Percentiles rank a stretch among this genome's conserved stretches.
These are phyloP conservation scores for Carcharodon carcharias DNA, from an alignment of 2,797 vertebrate species.

Conservation along the genomic window DNA sequence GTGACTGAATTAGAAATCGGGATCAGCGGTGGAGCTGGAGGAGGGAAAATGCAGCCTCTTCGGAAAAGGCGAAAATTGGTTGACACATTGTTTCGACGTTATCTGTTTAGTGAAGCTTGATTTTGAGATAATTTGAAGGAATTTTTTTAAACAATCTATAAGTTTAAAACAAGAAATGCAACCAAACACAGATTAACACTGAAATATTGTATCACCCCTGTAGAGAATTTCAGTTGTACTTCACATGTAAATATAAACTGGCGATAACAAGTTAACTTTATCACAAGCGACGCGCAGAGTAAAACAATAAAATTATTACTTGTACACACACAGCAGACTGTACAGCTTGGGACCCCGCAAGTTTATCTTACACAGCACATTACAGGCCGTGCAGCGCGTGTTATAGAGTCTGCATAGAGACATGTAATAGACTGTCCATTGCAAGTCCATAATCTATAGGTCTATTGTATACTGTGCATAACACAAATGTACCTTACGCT, in stretches of 20 bases:
- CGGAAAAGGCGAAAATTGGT: neutral
- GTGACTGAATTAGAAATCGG: neutral
- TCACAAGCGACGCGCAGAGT: neutral
- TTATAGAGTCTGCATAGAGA: neutral
- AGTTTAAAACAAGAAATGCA: neutral
- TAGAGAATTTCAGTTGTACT: neutral
- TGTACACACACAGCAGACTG: neutral
- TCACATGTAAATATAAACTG: neutral
- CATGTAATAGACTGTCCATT: neutral
- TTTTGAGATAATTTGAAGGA: neutral
- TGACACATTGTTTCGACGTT: neutral
- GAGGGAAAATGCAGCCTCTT: neutral
- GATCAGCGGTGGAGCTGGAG: too few species aligned
- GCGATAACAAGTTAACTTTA: neutral
- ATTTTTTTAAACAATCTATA: neutral
- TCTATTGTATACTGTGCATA: neutral
- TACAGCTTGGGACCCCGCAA: neutral
- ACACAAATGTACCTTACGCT: neutral
- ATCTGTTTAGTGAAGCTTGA: neutral
- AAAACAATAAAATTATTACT: neutral
- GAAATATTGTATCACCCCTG: neutral
- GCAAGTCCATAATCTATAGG: neutral
- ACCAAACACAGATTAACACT: neutral
- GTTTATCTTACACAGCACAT: neutral
- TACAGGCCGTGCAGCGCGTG: neutral